A percentile compares a stretch with the other conserved stretches of the same genome.
Evolutionary conservation across 2,113 vertebrate genomes (phyloP).

Genomic region (Colossoma macropomum): DNA sequence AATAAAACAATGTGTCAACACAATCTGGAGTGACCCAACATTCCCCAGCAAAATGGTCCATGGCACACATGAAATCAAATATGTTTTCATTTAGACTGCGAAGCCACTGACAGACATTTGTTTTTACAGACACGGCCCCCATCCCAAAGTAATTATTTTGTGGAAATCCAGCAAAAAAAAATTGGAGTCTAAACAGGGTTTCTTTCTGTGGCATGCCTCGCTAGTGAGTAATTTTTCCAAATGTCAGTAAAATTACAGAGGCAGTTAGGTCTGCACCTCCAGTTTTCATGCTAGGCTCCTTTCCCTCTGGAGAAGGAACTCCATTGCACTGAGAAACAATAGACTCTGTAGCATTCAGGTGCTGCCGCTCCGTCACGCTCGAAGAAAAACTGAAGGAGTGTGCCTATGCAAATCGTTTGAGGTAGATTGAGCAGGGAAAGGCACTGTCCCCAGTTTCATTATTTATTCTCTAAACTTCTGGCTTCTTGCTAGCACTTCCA

Average conservation of each 20-base stretch:
- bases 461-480: conserved; percentile 30
- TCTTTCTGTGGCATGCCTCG: conserved; percentile 24
- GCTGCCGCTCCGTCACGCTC: conserved; percentile 38
- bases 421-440: conserved; percentile 43
- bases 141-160: conserved; percentile 23
- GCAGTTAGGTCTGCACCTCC: conserved; percentile 23
- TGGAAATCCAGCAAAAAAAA: conserved; percentile 31
- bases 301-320: conserved; percentile 11
- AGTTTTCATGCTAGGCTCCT: conserved; percentile 5
- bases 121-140: background rate
- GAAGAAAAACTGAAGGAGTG: conserved; percentile 38
- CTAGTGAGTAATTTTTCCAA: conserved; percentile 30
- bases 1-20: background rate
- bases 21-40: background rate
- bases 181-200: conserved; percentile 23
- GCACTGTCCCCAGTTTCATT: conserved; percentile 41
- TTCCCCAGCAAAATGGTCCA: background rate
- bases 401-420: conserved; percentile 43
- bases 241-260: conserved; percentile 39
- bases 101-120: conserved; percentile 28
- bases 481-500: conserved; percentile 3
- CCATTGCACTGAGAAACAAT: conserved; percentile 28
- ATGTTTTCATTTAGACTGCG: background rate
- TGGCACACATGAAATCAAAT: background rate
- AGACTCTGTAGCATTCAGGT: conserved; percentile 32